Percentiles rank a stretch among this genome's conserved stretches.
phyloP scores from a whole-genome alignment of 2,113 vertebrate species.

The Zosterops japonicus region DNA sequence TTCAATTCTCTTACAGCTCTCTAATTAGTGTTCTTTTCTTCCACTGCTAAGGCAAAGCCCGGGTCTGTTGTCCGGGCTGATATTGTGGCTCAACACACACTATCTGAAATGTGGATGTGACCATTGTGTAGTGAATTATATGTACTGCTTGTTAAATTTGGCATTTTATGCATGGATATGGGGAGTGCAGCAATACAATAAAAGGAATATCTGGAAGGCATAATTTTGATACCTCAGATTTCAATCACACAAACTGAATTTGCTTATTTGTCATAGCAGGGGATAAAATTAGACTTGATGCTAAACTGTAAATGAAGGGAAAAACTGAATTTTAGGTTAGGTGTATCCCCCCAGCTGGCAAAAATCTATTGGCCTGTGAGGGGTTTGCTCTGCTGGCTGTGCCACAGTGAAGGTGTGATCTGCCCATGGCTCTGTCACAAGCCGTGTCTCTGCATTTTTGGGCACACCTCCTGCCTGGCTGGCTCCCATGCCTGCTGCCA shows the following conservation, averaged over 20 bases:
- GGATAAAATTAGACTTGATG: background rate
- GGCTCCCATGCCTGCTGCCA: background rate
- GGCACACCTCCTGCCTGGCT: background rate
- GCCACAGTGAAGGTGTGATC: background rate
- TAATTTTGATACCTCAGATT: background rate
- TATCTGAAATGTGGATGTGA: fast-evolving
- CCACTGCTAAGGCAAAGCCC: background rate
- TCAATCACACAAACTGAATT: background rate
- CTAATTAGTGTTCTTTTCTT: conserved; percentile 9
- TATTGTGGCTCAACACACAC: background rate
- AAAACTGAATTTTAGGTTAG: background rate
- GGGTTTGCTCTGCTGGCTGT: background rate
- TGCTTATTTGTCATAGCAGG: background rate
- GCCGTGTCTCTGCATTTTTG: background rate
- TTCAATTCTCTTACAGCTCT: background rate
- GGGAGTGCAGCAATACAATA: background rate
- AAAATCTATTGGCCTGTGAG: too few species aligned
- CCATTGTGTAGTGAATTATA: background rate
- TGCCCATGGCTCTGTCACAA: background rate
- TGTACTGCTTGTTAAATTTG: background rate
- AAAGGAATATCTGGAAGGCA: background rate
- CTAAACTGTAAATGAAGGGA: background rate
- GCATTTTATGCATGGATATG: background rate
- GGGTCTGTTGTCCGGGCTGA: background rate
- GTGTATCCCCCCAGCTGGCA: background rate